Evolutionary conservation across 2,888 invertebrate genomes (phyloP), one percentile per base, ranked within the genome.

Genomic region (Drosophila peninsularis): DNA sequence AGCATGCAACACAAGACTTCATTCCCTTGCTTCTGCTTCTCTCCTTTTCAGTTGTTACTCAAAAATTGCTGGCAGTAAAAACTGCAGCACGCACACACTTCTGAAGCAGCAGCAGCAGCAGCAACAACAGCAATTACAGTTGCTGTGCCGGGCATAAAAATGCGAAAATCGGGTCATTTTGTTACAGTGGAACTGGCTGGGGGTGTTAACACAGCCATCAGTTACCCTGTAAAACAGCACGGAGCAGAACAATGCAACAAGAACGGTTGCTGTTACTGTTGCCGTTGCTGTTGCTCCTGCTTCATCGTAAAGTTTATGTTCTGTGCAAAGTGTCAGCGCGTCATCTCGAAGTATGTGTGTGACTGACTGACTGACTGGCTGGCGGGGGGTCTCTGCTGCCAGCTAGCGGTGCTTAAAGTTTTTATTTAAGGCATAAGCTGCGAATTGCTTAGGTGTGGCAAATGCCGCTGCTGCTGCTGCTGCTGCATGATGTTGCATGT

Each of bases 1-100:
- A 13, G 0, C 19, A 34, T 10, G 2, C 17, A 30, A 3, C 3
- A 0, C 19, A n/a, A 42, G 1, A 14, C 3, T 32, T 0, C 37
- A n/a, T 21, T 27, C 2, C n/a, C n/a, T 11, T 14, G 9, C 14
- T 27, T n/a, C 24, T 63, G 62, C 62, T 63, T 66, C 64, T 45
- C 72, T 57, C 11, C 41, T 64, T 68, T 66, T 50, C 71, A 62
- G 66, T 37, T 42, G 64, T 54, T 69, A 63, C 62, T 67, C 68
- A 54, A 67, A 62, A 70, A 62, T 57, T 78, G 72, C 52, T 80
- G 86, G 78, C 75, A 74, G 87, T 88, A 88, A 84, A 82, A 78
- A 80, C 78, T 88, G 89, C 84, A 86, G 87, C 89, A 87, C 82
- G 81, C 87, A 80, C 76, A 81, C 74, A 78, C 81, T 83, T 62